A percentile compares a stretch with the other conserved stretches of the same genome.
phyloP scores from a whole-genome alignment of 2,888 invertebrate species.

The Seira ritae region DNA sequence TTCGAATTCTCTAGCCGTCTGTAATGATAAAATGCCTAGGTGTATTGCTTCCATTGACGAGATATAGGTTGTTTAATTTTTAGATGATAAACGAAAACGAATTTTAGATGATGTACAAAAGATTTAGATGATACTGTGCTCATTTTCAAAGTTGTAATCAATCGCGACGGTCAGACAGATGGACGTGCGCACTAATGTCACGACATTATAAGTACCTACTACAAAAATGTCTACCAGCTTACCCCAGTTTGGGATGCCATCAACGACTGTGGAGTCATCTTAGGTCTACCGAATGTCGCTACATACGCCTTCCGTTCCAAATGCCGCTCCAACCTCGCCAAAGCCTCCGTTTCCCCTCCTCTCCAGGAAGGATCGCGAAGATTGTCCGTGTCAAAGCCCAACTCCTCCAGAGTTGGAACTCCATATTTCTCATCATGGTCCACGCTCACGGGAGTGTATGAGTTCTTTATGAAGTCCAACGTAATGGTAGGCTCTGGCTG shows the following conservation, averaged over 20 bases:
- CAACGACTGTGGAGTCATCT: conserved; percentile 91
- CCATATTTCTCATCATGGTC: conserved; percentile 90
- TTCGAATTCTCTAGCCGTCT: too few relatives aligned
- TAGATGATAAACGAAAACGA: too few relatives aligned
- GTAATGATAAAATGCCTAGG: too few relatives aligned
- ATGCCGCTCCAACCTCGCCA: conserved; percentile 82
- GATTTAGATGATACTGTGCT: background rate
- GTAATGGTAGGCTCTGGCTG: conserved; percentile 80
- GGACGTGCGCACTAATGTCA: background rate
- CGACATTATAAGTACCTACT: background rate
- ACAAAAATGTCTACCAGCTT: conserved; percentile 4
- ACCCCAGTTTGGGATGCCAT: conserved; percentile 89
- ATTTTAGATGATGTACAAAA: conserved; percentile 10
- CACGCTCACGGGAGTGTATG: conserved; percentile 82
- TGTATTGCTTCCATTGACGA: too few relatives aligned
- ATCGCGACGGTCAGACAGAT: background rate
- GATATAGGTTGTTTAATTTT: too few relatives aligned
- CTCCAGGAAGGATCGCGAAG: conserved; percentile 85
- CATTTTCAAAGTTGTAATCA: too few relatives aligned
- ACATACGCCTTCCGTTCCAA: conserved; percentile 88
- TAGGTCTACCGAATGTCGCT: conserved; percentile 90
- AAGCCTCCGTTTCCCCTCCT: conserved; percentile 85
- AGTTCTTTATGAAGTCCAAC: conserved; percentile 79
- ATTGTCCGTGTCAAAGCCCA: conserved; percentile 87
- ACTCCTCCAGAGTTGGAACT: conserved; percentile 89